Percentiles rank a stretch among this genome's conserved stretches.
These are phyloP conservation scores for Lasaia peninsularis DNA, from an alignment of 1,140 invertebrate genomes.

Conservation along the genomic window DNA sequence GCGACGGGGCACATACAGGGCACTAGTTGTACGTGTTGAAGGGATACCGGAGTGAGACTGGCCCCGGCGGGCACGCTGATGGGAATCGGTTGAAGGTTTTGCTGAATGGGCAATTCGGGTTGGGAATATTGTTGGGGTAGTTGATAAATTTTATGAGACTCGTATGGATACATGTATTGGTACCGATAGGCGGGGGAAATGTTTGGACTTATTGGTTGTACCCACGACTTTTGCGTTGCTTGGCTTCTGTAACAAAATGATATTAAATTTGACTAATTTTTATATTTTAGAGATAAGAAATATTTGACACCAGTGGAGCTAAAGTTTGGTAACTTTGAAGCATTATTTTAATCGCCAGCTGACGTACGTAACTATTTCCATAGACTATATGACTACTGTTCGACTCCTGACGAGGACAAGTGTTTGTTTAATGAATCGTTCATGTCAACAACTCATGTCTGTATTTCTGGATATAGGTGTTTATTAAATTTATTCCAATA, in stretches of 20 bases:
- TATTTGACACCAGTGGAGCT: too few relatives aligned
- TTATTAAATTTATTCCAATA: too few relatives aligned
- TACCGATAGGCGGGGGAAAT: slow-evolving; percentile 58
- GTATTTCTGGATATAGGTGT: too few relatives aligned
- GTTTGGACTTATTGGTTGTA: slow-evolving; percentile 44
- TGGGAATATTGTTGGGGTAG: slow-evolving; percentile 48
- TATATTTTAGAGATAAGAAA: too few relatives aligned
- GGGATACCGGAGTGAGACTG: slow-evolving; percentile 68
- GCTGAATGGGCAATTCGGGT: slow-evolving; percentile 47
- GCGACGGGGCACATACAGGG: slow-evolving; percentile 78
- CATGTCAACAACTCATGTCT: too few relatives aligned
- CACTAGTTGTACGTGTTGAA: slow-evolving; percentile 76
- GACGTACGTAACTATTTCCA: too few relatives aligned
- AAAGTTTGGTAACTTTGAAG: too few relatives aligned
- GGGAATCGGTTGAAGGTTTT: slow-evolving; percentile 63
- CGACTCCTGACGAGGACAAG: too few relatives aligned
- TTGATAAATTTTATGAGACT: slow-evolving; percentile 61
- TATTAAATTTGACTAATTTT: background rate
- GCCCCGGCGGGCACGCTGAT: slow-evolving; percentile 73
- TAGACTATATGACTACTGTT: too few relatives aligned
- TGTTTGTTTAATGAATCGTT: too few relatives aligned
- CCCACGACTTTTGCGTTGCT: slow-evolving; percentile 49
- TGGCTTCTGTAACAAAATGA: slow-evolving; percentile 43
- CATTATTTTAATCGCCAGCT: too few relatives aligned
- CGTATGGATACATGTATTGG: slow-evolving; percentile 70